These are phyloP conservation scores for Pantherophis guttatus DNA, from an alignment of 2,113 vertebrate species.

Conservation along the genomic window DNA sequence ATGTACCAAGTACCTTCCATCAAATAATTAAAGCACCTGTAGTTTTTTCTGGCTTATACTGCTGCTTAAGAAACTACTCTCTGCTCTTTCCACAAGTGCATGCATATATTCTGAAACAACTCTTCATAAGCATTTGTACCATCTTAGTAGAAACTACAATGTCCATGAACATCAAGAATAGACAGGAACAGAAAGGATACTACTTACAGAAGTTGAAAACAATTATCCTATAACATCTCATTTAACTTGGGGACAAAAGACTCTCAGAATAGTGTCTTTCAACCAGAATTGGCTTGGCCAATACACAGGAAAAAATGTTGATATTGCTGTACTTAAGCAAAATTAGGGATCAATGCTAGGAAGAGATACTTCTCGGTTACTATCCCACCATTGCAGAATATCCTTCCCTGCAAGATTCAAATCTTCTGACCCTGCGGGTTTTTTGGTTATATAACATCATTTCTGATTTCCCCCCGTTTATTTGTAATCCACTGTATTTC, in stretches of 20 bases:
- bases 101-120: not conserved
- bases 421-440: not conserved
- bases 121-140: not conserved
- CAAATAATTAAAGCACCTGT: not conserved
- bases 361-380: not conserved
- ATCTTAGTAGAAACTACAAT: slow-evolving; percentile 1
- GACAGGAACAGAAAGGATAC: slow-evolving; percentile 1
- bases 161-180: not conserved
- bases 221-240: not conserved
- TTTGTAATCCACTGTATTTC: too few species aligned
- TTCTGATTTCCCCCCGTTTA: too few species aligned
- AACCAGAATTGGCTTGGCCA: not conserved
- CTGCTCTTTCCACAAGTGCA: not conserved
- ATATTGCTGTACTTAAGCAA: not conserved
- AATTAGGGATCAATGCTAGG: not conserved
- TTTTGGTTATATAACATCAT: not conserved
- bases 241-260: not conserved
- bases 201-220: not conserved
- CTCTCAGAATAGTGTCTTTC: not conserved
- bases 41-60: not conserved
- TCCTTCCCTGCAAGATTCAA: not conserved
- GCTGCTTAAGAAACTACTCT: not conserved
- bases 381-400: not conserved
- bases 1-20: not conserved
- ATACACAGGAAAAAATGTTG: not conserved